Evolutionary conservation across 2,888 invertebrate genomes (phyloP), one percentile per base, ranked within the genome.

Genomic region (Lycophotia porphyrea): DNA sequence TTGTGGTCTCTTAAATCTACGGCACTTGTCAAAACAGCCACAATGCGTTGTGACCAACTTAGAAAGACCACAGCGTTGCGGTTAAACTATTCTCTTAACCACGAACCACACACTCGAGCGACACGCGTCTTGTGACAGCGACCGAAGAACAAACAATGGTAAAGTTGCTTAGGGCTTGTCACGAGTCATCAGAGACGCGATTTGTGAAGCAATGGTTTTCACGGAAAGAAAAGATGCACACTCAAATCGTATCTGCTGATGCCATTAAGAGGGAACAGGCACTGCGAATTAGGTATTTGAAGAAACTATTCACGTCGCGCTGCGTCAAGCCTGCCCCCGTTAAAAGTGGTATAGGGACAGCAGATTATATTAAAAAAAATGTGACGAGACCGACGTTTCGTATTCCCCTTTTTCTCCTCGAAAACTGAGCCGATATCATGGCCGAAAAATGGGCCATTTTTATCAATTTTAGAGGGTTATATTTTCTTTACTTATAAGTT

Each of bases 1-100:
- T 74, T 44, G 39, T 15, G 21, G 31, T 65, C n/a, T 39, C 5
- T 47, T 49, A 27, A 76, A 68, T 34, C 15, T 21, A 55, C 36
- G 7, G 15, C 27, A 36, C 34, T 69, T 69, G 27, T 49, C 58
- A 49, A 78, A 68, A 60, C 47, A 39, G 27, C 24, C 49, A 60
- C 47, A 76, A 47, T 24, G 18, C 15, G 9, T 42, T 49, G 74
- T 47, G 44, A 47, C 47, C 58, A 49, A 78, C 60, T 68, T 78
- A 9, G n/a, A 60, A n/a, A 27, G 42, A 60, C 24, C 8, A 2
- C 2, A 27, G 2, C 24, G 47, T 66, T 9, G 34, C 4, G 24
- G 58, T 42, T 13, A 27, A 39, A 42, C 47, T 31, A 39, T 39
- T 1, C n/a, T n/a, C 63, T 63, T n/a, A 8, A 15, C 61, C n/a